Evolutionary conservation across 2,888 invertebrate genomes (phyloP).

Genomic region (Ichneumoninae sp.): DNA sequence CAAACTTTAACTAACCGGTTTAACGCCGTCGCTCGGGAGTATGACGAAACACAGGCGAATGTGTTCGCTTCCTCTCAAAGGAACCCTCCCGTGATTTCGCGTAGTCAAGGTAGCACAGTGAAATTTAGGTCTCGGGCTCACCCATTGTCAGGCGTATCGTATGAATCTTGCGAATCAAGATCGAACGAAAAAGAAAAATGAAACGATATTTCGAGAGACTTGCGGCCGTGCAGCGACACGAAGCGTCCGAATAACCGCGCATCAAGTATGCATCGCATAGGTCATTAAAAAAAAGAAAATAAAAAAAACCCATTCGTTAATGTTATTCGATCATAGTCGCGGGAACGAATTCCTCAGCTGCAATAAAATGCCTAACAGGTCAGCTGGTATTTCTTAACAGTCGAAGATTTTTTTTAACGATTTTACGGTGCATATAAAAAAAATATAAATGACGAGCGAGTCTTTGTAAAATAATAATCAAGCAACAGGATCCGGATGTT

Average conservation of each 20-base stretch:
- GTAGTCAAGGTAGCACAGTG: constrained; percentile 25
- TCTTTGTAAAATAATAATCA: constrained; percentile 31
- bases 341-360: not conserved
- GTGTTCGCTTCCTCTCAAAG: constrained; percentile 30
- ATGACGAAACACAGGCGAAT: constrained; percentile 34
- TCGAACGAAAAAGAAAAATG: constrained; percentile 9
- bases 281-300: not conserved
- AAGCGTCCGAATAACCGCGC: not conserved
- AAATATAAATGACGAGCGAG: constrained; percentile 46
- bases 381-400: constrained; percentile 23
- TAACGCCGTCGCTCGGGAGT: constrained; percentile 10
- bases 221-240: not conserved
- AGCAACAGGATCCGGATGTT: constrained; percentile 37
- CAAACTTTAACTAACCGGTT: constrained; percentile 46
- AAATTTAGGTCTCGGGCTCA: constrained; percentile 41
- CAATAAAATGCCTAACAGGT: constrained; percentile 10
- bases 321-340: constrained; percentile 14
- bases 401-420: not conserved
- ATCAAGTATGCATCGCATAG: not conserved
- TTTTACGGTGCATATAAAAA: constrained; percentile 1
- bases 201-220: constrained; percentile 26
- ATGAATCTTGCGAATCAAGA: constrained; percentile 45
- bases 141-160: constrained; percentile 39
- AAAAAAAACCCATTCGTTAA: not conserved
- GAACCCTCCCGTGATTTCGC: constrained; percentile 13